Conservation (phyloP, 2,113 vertebrate species). For the Choloepus hoffmanni region DNA sequence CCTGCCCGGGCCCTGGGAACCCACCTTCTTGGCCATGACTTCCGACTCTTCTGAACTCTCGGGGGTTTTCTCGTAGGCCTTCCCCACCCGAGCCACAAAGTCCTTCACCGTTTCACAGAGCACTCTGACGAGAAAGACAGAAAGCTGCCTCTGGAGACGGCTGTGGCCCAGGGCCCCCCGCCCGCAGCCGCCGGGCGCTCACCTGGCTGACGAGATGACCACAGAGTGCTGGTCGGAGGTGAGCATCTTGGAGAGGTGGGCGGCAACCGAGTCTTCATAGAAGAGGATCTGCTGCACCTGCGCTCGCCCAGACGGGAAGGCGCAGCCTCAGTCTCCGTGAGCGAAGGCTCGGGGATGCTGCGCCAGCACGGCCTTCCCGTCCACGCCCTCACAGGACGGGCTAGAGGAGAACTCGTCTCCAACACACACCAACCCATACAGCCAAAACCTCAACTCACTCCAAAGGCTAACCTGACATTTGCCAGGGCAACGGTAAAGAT, state of each 20-base stretch:
- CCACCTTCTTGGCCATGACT: conserved; percentile 97
- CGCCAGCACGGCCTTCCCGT: fast-evolving
- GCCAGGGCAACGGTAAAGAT: not conserved
- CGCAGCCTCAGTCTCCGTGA: not conserved
- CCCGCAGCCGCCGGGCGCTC: conserved; percentile 60
- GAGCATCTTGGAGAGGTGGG: conserved; percentile 97
- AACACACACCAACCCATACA: not conserved
- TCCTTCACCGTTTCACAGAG: conserved; percentile 99
- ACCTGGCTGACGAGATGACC: conserved; percentile 98
- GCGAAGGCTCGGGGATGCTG: fast-evolving
- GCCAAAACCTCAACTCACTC: not conserved
- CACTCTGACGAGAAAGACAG: conserved; percentile 87
- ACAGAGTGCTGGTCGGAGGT: conserved; percentile 98
- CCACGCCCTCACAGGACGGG: fast-evolving
- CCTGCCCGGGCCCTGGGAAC: not conserved
- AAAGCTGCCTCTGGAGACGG: conserved; percentile 36
- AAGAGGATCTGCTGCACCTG: conserved; percentile 98
- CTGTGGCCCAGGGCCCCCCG: not conserved
- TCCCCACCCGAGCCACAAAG: conserved; percentile 97
- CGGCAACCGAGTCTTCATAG: conserved; percentile 98
- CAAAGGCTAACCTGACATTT: not conserved
- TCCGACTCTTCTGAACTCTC: conserved; percentile 96
- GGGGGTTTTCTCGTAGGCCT: conserved; percentile 95
- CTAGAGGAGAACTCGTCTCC: not conserved
- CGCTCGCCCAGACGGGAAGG: not conserved